Conservation (phyloP, 2,797 vertebrate genomes). For the Eulemur rubriventer region DNA sequence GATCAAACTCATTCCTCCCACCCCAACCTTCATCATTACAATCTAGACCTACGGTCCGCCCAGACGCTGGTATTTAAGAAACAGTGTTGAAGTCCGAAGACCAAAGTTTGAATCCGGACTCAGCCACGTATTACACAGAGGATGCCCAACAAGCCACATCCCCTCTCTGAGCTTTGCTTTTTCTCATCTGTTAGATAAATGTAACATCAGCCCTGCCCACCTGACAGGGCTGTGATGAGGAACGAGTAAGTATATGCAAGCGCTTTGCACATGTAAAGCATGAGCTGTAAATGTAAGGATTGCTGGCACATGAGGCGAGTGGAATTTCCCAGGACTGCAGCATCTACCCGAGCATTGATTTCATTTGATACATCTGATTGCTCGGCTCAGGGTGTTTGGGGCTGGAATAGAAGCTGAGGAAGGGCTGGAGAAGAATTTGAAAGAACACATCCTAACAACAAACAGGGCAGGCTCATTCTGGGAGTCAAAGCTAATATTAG, state of each 20-base stretch:
- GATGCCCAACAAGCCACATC: accelerated
- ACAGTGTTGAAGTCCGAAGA: neutral
- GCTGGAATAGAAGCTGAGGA: neutral
- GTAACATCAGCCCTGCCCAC: neutral
- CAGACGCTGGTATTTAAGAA: neutral
- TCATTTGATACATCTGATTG: neutral
- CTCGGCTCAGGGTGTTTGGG: neutral
- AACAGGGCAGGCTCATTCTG: neutral
- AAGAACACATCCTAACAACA: neutral
- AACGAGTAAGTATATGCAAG: neutral
- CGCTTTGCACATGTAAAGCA: no score
- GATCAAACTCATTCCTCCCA: neutral
- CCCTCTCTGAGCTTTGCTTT: neutral
- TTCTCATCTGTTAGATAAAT: neutral
- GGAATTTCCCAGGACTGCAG: neutral
- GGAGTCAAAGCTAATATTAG: conserved; percentile 83
- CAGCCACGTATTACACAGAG: neutral
- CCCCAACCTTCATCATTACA: neutral
- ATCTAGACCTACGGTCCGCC: no score
- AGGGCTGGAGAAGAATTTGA: neutral
- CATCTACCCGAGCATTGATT: neutral
- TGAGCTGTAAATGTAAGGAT: neutral
- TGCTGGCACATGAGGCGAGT: neutral
- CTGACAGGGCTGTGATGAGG: neutral
- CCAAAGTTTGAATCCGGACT: neutral